These are phyloP conservation scores for Cossypha heuglini DNA, from an alignment of 2,797 vertebrate genomes.

Conservation along the genomic window DNA sequence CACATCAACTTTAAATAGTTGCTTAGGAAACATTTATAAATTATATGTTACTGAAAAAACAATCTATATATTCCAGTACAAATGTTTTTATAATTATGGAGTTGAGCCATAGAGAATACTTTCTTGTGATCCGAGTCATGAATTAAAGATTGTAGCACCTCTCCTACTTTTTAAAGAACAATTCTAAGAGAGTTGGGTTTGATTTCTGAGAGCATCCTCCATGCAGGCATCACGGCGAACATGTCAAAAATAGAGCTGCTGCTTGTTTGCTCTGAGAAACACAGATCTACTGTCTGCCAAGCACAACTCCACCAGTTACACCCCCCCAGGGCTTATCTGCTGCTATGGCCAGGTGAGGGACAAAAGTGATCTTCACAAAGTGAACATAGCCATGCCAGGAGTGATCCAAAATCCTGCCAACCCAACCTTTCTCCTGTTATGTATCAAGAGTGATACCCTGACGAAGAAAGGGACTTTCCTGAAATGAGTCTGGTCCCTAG, in stretches of 20 bases:
- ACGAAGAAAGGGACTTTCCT: neutral
- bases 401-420: neutral
- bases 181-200: neutral
- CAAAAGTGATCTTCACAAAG: neutral
- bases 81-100: neutral
- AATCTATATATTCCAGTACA: neutral
- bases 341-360: fast-evolving
- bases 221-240: neutral
- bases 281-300: neutral
- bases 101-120: neutral
- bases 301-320: neutral
- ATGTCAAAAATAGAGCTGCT: neutral
- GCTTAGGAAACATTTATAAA: neutral
- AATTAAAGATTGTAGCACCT: neutral
- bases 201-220: neutral
- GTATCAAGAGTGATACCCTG: neutral
- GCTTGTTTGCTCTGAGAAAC: neutral
- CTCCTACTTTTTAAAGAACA: neutral
- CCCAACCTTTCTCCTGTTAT: neutral
- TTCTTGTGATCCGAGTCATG: neutral
- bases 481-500: neutral
- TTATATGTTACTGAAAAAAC: neutral
- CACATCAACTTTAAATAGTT: neutral
- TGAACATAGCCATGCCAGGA: neutral
- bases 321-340: neutral